phyloP scores from a whole-genome alignment of 1,140 invertebrate genomes.

The Temnothorax curvispinosus region DNA sequence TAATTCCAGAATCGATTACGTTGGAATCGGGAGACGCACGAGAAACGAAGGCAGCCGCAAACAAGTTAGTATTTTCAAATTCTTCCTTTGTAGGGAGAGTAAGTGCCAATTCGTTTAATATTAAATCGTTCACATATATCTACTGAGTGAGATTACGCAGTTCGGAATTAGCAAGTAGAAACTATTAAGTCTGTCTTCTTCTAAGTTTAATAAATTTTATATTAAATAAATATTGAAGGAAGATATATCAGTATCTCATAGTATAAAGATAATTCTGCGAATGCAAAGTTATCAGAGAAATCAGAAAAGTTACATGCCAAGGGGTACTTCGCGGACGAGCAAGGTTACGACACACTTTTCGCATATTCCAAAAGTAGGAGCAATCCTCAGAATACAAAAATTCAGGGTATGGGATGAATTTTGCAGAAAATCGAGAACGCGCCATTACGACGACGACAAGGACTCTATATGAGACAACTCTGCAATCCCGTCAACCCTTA shows the following conservation, averaged over 20 bases:
- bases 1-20: conserved; percentile 73
- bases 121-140: conserved; percentile 19
- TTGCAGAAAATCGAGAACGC: conserved; percentile 62
- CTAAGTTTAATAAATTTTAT: not conserved
- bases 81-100: conserved; percentile 41
- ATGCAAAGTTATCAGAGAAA: not conserved
- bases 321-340: conserved; percentile 1
- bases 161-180: not conserved
- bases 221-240: not conserved
- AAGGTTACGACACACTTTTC: not conserved
- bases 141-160: not conserved
- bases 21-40: too few relatives aligned
- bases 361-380: not conserved
- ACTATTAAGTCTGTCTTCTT: not conserved
- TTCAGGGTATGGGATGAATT: conserved; percentile 52
- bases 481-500: conserved; percentile 47
- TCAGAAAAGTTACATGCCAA: not conserved
- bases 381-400: not conserved
- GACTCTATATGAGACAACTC: conserved; percentile 36
- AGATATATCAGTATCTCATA: not conserved
- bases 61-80: conserved; percentile 43
- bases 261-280: not conserved
- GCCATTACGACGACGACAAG: conserved; percentile 34
- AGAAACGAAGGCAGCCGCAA: not conserved
- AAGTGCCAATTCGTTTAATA: conserved; percentile 53